These are phyloP conservation scores for Priocnemis perturbator DNA, from an alignment of 2,888 invertebrate genomes.

Conservation along the genomic window DNA sequence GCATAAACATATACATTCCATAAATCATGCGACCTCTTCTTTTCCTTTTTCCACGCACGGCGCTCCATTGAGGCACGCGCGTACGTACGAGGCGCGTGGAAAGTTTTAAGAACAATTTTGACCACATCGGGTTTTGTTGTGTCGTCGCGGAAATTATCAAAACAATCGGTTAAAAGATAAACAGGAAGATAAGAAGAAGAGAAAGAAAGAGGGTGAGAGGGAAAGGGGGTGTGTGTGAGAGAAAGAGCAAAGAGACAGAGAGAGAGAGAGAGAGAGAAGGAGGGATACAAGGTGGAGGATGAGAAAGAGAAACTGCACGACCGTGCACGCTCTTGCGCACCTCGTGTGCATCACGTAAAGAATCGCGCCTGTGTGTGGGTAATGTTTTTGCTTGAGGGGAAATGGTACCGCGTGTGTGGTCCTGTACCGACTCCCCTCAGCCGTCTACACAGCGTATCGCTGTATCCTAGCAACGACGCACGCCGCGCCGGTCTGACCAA, in stretches of 20 bases:
- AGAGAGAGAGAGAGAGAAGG: constrained; percentile 24
- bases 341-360: constrained; percentile 48
- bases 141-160: too few relatives aligned
- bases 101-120: too few relatives aligned
- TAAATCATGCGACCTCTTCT: too few relatives aligned
- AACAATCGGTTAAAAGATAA: not conserved
- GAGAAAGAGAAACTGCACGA: constrained; percentile 20
- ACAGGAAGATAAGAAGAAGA: constrained; percentile 27
- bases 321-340: constrained; percentile 34
- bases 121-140: too few relatives aligned
- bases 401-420: constrained; percentile 74
- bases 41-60: too few relatives aligned
- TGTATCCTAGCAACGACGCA: constrained; percentile 72
- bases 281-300: not conserved
- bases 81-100: too few relatives aligned
- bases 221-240: constrained; percentile 12
- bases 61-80: not conserved
- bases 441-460: constrained; percentile 51
- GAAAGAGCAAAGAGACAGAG: not conserved
- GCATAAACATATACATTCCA: too few relatives aligned
- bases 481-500: constrained; percentile 60
- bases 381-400: constrained; percentile 73
- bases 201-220: constrained; percentile 13
- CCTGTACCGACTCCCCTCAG: constrained; percentile 55
- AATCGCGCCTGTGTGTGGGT: constrained; percentile 57